phyloP scores from a whole-genome alignment of 2,888 invertebrate species.

The Orchesellides sinensis region DNA sequence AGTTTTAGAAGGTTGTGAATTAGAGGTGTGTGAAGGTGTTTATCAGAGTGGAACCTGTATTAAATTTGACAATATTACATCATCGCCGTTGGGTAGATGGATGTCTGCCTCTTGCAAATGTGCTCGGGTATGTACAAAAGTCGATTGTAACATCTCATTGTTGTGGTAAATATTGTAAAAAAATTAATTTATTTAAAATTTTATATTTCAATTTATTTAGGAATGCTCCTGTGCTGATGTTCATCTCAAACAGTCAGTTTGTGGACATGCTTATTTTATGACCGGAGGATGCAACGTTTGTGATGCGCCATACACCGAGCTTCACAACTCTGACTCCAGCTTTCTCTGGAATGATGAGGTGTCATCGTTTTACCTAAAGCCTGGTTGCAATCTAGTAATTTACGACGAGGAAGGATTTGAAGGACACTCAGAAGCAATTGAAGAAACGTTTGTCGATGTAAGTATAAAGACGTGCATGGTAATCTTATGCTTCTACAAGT shows the following conservation, averaged over 20 bases:
- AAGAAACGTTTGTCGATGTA: conserved; percentile 17
- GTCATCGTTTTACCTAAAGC: conserved; percentile 16
- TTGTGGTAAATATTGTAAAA: too few relatives aligned
- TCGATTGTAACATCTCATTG: too few relatives aligned
- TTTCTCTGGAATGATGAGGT: conserved; percentile 27
- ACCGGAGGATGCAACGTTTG: conserved; percentile 21
- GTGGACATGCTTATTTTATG: conserved; percentile 31
- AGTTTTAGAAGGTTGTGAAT: background rate
- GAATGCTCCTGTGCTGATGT: conserved; percentile 16
- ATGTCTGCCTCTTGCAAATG: conserved; percentile 5
- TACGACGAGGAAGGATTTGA: conserved; percentile 51
- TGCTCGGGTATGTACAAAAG: too few relatives aligned
- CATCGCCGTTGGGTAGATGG: background rate
- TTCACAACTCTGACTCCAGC: background rate
- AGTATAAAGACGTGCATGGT: background rate
- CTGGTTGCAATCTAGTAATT: conserved; percentile 34
- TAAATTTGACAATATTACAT: background rate
- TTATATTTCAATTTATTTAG: background rate
- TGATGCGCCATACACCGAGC: conserved; percentile 27
- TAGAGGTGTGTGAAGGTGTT: background rate
- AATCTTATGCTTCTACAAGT: too few relatives aligned
- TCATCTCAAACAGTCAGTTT: background rate
- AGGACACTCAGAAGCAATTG: background rate
- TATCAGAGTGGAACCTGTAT: background rate
- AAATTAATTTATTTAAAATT: background rate